Base-by-base conservation (phyloP, 2,113 vertebrate species). In the Electrona antarctica region DNA sequence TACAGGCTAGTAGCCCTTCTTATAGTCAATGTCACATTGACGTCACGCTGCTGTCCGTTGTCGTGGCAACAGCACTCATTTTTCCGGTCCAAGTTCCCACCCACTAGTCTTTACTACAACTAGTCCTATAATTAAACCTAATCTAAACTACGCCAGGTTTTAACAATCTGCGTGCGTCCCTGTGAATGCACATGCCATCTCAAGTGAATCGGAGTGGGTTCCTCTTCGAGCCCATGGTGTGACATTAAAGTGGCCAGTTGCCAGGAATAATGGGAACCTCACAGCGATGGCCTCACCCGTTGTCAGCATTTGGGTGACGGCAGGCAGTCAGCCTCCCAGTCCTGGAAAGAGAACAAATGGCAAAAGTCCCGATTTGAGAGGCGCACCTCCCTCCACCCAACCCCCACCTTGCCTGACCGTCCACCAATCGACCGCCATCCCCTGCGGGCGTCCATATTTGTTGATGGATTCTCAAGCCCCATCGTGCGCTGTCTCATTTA, bases 401-500 rank as follows among this genome's bases (percentile, higher is more conserved):
- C 49, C 65, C 69, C 65, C 67, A 13, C 13, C 12, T 3, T 51
- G 8, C 8, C 50, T 6, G 8, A 51, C 50, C 33, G 33, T 41
- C 33, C 33, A 41, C 33, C 33, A 41, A 21, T 41, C 33, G 3
- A 41, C 12, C 50, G 12, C 50, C 8, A 46, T 15, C 51, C 79
- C 87, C 81, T 64, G 46, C 3, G 80, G 88, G 73, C 77, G 71
- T 54, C 63, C 67, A 69, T 73, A 15, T 72, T 67, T 4, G 3
- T 6, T 86, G 89, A 91, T 87, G 67, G 85, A 92, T 90, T 80
- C 69, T 21, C 77, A 63, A 41, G 69, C 67, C 77, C 79, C 78
- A 76, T 61, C 21, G 13, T 50, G 60, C 1, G 75, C 71, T 51
- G 80, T 48, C 89, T 82, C 78, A 87, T 90, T 21, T 90, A 89